Evolutionary conservation across 2,113 vertebrate species (phyloP).

Genomic region (Brachirus orientalis): DNA sequence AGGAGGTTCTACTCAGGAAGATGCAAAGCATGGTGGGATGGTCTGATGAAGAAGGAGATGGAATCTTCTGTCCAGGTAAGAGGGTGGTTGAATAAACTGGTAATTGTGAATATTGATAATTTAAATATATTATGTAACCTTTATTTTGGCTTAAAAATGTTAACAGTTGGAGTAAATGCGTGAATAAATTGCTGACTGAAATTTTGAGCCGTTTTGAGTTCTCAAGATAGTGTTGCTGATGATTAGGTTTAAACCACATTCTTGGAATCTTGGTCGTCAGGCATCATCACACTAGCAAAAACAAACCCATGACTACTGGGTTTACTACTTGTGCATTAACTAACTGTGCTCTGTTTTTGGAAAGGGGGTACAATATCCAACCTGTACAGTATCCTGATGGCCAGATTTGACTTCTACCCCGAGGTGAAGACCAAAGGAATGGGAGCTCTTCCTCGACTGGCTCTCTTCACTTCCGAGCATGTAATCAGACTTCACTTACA

Average conservation of each 20-base stretch:
- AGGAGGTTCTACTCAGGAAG: constrained; percentile 80
- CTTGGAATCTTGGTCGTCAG: not conserved
- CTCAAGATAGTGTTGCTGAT: too few species aligned
- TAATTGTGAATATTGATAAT: too few species aligned
- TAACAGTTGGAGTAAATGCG: too few species aligned
- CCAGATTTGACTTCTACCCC: constrained; percentile 76
- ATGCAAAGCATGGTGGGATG: constrained; percentile 79
- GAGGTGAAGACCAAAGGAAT: constrained; percentile 80
- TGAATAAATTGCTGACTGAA: too few species aligned
- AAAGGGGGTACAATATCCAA: constrained; percentile 81
- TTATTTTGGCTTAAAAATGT: not conserved
- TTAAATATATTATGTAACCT: not conserved
- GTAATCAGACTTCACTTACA: constrained; percentile 47
- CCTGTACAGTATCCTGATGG: constrained; percentile 77
- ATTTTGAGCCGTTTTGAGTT: too few species aligned
- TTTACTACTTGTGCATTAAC: not conserved
- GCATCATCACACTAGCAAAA: not conserved
- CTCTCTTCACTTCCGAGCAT: constrained; percentile 82
- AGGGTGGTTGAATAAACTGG: not conserved
- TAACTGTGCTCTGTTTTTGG: constrained; percentile 1
- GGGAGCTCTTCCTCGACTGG: constrained; percentile 65
- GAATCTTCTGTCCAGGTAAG: constrained; percentile 81
- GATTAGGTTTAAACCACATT: not conserved
- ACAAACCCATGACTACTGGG: not conserved
- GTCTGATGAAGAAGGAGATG: constrained; percentile 71